Percentiles rank a stretch among this genome's conserved stretches.
Evolutionary conservation across 2,797 vertebrate species (phyloP).

Genomic region (Notamacropus eugenii): DNA sequence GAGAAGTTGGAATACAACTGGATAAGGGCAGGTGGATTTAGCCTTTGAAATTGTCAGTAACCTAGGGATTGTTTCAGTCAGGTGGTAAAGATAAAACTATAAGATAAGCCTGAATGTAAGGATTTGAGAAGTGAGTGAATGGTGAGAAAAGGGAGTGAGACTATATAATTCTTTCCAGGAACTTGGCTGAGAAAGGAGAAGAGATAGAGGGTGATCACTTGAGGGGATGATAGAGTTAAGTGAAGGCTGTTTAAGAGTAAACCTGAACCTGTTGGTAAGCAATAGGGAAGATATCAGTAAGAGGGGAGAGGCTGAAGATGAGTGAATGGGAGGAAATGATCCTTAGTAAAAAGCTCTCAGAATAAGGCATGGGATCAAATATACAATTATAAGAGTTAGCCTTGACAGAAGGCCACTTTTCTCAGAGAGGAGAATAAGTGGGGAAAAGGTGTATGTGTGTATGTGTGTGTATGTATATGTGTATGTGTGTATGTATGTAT

Average conservation of each 20-base stretch:
- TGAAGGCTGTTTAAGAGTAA: neutral
- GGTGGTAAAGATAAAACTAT: no score
- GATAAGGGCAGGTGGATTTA: neutral
- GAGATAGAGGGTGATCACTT: neutral
- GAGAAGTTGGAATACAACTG: neutral
- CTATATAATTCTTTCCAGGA: neutral
- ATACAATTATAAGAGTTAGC: neutral
- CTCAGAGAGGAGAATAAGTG: neutral
- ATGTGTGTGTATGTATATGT: no score
- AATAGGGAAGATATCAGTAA: neutral
- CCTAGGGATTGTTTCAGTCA: neutral
- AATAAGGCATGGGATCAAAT: neutral
- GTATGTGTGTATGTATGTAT: no score
- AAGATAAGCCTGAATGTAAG: neutral
- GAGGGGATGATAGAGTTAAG: neutral
- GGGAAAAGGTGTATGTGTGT: neutral
- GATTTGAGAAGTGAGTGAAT: neutral
- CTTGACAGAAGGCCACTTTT: neutral
- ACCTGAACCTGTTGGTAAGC: neutral
- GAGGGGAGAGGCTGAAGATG: neutral
- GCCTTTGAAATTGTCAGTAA: neutral
- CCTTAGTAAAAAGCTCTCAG: neutral
- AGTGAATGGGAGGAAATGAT: neutral
- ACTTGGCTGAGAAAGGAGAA: neutral
- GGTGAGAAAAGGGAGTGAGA: neutral